phyloP scores from a whole-genome alignment of 53 echinoderm and acorn worm genomes.

The Stichopus horrens region DNA sequence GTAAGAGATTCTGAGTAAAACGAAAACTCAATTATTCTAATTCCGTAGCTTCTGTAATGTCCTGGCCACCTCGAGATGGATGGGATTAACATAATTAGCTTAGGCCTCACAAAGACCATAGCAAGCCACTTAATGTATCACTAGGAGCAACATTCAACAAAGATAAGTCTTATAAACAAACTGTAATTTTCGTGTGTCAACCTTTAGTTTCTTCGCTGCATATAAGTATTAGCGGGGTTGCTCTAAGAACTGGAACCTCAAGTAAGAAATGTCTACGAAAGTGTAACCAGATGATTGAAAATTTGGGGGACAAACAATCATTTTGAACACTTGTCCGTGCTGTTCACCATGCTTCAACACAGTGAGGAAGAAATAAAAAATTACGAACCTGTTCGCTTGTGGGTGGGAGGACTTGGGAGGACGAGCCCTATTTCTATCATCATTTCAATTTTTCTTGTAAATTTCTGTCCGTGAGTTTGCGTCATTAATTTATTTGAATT shows the following conservation, averaged over 20 bases:
- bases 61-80: neutral
- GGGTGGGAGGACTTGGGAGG: neutral
- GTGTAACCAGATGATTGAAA: neutral
- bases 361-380: neutral
- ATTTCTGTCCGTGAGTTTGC: no score
- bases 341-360: neutral
- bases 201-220: neutral
- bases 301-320: neutral
- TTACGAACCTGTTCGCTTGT: neutral
- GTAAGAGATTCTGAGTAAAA: neutral
- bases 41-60: conserved; percentile 33
- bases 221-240: neutral
- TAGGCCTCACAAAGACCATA: conserved; percentile 18
- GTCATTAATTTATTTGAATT: no score
- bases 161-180: conserved; percentile 12
- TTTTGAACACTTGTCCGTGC: neutral
- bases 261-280: neutral
- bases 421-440: no score
- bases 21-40: neutral
- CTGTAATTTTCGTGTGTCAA: conserved; percentile 37
- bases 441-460: no score
- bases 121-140: conserved; percentile 33
- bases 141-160: conserved; percentile 32
- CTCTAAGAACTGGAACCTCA: neutral
- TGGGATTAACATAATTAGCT: conserved; percentile 40